phyloP scores from a whole-genome alignment of 2,797 vertebrate genomes.

The Hylomyscus alleni region DNA sequence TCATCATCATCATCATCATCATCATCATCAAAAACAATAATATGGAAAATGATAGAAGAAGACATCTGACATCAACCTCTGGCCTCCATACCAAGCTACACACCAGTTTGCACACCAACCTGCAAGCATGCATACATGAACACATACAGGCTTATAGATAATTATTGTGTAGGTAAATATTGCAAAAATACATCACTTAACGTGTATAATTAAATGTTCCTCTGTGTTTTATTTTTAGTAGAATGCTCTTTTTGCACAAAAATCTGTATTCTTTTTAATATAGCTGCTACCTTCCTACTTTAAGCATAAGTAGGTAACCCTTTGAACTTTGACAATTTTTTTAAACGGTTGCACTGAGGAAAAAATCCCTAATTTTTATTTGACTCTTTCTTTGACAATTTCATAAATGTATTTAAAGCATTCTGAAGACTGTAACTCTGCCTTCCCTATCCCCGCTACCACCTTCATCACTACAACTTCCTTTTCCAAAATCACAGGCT shows the following conservation, averaged over 20 bases:
- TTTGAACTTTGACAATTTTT: background rate
- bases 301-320: background rate
- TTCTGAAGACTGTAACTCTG: background rate
- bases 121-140: background rate
- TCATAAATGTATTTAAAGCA: accelerated
- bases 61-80: background rate
- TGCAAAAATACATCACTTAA: background rate
- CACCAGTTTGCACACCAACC: background rate
- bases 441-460: background rate
- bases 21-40: background rate
- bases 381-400: background rate
- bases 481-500: background rate
- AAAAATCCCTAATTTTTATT: background rate
- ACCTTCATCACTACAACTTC: too few species aligned
- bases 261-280: background rate
- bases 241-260: background rate
- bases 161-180: background rate
- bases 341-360: background rate
- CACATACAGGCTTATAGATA: too few species aligned
- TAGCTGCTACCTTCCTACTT: background rate
- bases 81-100: background rate
- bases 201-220: background rate
- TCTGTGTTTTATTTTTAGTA: slow-evolving; percentile 14
- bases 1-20: background rate
- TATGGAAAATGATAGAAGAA: background rate